Evolutionary conservation across 2,888 invertebrate genomes (phyloP).

Genomic region (Troglohyphantes excavatus): DNA sequence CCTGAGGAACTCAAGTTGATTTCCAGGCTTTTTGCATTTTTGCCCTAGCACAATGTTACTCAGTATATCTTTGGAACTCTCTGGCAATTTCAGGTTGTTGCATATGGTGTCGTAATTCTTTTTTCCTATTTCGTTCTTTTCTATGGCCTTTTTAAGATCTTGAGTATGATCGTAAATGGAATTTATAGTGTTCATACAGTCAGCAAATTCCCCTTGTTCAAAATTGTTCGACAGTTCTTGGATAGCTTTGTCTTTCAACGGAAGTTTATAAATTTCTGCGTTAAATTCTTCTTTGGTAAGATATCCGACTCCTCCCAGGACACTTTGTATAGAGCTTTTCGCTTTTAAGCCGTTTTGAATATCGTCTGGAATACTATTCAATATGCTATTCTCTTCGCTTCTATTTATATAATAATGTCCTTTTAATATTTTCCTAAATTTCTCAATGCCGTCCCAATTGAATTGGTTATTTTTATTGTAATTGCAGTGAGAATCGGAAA

Average conservation of each 20-base stretch:
- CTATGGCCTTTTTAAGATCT: background rate
- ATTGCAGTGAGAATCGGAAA: background rate
- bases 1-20: constrained; percentile 4
- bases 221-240: constrained; percentile 9
- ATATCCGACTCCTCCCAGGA: background rate
- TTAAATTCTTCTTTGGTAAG: background rate
- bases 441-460: background rate
- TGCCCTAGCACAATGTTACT: background rate
- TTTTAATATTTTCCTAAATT: constrained; percentile 9
- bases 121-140: background rate
- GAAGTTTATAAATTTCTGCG: background rate
- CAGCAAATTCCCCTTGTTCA: background rate
- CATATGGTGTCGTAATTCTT: background rate
- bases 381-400: constrained; percentile 5
- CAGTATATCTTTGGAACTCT: background rate
- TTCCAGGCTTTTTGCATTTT: background rate
- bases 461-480: background rate
- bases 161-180: background rate
- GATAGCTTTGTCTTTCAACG: background rate
- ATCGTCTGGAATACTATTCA: background rate
- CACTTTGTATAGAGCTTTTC: background rate
- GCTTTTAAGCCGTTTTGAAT: background rate
- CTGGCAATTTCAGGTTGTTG: constrained; percentile 14
- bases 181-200: background rate
- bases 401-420: constrained; percentile 15